Evolutionary conservation across 2,797 vertebrate genomes (phyloP), one percentile per base, ranked within the genome.

Genomic region (Tympanoctomys barrerae): DNA sequence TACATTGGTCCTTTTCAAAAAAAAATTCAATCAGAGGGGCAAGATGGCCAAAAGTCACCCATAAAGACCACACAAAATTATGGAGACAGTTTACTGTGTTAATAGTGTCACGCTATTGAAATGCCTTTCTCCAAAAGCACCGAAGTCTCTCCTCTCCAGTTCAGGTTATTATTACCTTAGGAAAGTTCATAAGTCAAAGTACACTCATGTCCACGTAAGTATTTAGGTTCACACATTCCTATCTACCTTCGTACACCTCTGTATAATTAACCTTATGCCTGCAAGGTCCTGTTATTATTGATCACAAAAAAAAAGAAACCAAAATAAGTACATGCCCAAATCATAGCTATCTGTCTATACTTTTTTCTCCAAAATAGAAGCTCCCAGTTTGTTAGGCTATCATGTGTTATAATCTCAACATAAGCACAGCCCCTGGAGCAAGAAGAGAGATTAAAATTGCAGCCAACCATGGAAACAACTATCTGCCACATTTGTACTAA

Each of bases 351-450:
- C 80, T 73, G 52, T 82, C 81, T 95, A 0, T 0, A 85, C 46
- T 95, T 79, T 73, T 71, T 31, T 94, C 46, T 39, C 42, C 90
- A 62, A 94, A 95, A 95, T 18, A 26, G 90, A 36, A 95, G 83
- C 46, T 80, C 33, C 94, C n/a, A 6, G 2, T 90, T 87, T 92
- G 93, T 79, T 78, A 59, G 73, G 39, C 87, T 89, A 24, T 68
- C 26, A 85, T 86, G 49, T 31, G 36, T 22, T 73, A 66, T n/a
- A 21, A 22, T 52, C 66, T 90, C 83, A 94, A 78, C 81, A 75
- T 59, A 96, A 96, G 82, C 0, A 1, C 24, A 2, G 75, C 93
- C 33, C 68, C 68, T 66, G 70, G 97, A 91, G 92, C 49, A 33
- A 93, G 54, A 73, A 95, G 62, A 83, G 36, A 87, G 21, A 87